Evolutionary conservation across 2,113 vertebrate genomes (phyloP).

Genomic region (Corythornis vintsioides): DNA sequence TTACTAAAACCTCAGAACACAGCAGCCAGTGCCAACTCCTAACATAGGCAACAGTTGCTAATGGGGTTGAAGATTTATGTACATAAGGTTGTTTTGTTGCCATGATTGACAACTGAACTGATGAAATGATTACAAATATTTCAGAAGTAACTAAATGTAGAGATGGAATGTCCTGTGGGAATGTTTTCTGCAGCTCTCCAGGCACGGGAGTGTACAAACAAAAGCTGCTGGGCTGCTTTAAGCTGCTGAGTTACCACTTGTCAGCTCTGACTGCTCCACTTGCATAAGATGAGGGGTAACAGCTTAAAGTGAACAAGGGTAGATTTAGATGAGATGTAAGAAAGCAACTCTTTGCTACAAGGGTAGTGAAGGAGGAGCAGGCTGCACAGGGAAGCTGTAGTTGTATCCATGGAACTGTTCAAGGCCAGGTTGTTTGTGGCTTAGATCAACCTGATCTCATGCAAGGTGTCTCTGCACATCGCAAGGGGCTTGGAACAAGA

Average conservation of each 20-base stretch:
- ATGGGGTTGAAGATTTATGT: background rate
- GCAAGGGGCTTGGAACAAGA: background rate
- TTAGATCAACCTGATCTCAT: background rate
- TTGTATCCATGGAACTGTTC: background rate
- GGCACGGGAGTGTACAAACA: accelerated
- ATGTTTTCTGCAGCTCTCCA: background rate
- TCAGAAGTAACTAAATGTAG: background rate
- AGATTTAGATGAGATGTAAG: background rate
- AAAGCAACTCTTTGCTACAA: too few species aligned
- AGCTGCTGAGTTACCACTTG: background rate
- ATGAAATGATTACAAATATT: background rate
- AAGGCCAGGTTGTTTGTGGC: background rate
- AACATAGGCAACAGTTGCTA: background rate
- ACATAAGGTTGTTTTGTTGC: background rate
- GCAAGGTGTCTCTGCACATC: background rate
- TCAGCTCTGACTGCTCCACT: background rate
- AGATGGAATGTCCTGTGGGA: background rate
- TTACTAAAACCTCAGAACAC: background rate
- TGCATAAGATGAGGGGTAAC: background rate
- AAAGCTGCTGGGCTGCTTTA: background rate
- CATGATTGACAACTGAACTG: background rate
- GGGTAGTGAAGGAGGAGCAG: background rate
- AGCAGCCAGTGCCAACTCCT: background rate
- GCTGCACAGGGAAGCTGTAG: background rate
- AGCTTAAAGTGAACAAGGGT: background rate